phyloP scores from a whole-genome alignment of 2,113 vertebrate genomes.

The Ceyx margarethae region DNA sequence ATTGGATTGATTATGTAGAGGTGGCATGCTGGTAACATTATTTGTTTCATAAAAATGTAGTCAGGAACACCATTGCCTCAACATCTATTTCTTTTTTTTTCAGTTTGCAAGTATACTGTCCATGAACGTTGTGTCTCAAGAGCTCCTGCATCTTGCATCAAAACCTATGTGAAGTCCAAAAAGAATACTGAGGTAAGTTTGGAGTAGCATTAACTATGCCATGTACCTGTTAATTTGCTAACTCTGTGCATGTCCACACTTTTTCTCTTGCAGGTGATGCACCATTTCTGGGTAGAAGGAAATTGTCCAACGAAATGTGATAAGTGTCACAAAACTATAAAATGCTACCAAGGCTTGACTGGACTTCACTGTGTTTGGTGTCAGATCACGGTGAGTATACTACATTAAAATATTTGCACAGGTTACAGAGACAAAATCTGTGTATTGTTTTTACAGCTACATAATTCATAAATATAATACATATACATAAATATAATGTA shows the following conservation, averaged over 20 bases:
- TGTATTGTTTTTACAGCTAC: not conserved
- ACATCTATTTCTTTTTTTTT: constrained; percentile 41
- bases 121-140: constrained; percentile 90
- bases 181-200: constrained; percentile 89
- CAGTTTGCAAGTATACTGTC: constrained; percentile 94
- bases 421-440: not conserved
- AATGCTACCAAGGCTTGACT: constrained; percentile 91
- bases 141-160: constrained; percentile 89
- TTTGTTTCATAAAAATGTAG: constrained; percentile 51
- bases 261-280: constrained; percentile 84
- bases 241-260: not conserved
- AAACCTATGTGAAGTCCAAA: constrained; percentile 93
- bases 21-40: constrained; percentile 57
- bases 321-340: constrained; percentile 95
- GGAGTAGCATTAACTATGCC: not conserved
- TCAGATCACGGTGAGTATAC: constrained; percentile 90
- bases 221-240: not conserved
- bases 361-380: constrained; percentile 95
- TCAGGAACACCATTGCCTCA: constrained; percentile 20
- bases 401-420: not conserved
- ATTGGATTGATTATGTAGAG: constrained; percentile 70
- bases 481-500: too few relatives aligned
- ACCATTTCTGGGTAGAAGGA: constrained; percentile 95
- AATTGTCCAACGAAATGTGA: constrained; percentile 94
- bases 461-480: not conserved